phyloP scores from a whole-genome alignment of 2,113 vertebrate genomes.

The Seriola rivoliana region DNA sequence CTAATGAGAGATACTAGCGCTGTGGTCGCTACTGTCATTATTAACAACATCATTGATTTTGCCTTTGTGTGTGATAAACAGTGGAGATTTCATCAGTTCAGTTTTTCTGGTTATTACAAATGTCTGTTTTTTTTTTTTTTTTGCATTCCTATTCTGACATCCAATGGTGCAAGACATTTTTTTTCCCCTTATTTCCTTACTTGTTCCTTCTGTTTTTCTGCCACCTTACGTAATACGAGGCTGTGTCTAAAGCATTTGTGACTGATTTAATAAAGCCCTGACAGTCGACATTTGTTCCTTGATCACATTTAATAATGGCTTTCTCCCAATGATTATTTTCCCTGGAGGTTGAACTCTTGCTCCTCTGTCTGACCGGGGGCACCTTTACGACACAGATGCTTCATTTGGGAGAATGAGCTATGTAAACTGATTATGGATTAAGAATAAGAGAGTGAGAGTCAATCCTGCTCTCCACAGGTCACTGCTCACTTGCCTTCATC shows the following conservation, averaged over 20 bases:
- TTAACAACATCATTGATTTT: too few species aligned
- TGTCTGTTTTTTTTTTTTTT: too few species aligned
- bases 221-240: not conserved
- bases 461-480: not conserved
- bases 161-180: too few species aligned
- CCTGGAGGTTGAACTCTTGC: conserved; percentile 17
- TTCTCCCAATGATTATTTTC: conserved; percentile 34
- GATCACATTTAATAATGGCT: conserved; percentile 31
- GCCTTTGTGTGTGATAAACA: too few species aligned
- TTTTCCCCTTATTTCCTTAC: too few species aligned
- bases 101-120: too few species aligned
- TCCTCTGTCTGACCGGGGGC: conserved; percentile 30
- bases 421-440: conserved; percentile 75
- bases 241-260: conserved; percentile 44
- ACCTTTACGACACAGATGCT: conserved; percentile 52
- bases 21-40: too few species aligned
- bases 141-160: too few species aligned
- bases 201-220: too few species aligned
- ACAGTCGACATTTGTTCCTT: not conserved
- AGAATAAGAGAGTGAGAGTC: conserved; percentile 15
- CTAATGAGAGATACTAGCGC: too few species aligned
- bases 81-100: too few species aligned
- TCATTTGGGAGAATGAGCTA: conserved; percentile 55
- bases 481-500: not conserved
- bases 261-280: conserved; percentile 27